Evolutionary conservation across 2,797 vertebrate species (phyloP), one percentile per base, ranked within the genome.

Genomic region (Lithobates pipiens): DNA sequence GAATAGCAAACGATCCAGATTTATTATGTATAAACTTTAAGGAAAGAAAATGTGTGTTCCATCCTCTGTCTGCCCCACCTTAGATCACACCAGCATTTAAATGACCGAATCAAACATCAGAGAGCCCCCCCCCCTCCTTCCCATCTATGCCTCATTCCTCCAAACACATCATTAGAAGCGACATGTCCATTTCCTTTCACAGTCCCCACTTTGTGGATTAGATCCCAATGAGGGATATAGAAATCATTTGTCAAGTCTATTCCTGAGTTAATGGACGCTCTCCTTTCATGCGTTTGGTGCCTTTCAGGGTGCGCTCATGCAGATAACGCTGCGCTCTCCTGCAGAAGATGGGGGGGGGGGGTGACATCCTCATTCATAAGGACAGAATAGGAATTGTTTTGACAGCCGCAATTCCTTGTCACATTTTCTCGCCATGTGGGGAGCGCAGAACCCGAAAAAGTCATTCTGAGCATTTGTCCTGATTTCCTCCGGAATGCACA

Each of bases 281-380:
- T 68, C 23, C 0, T 44, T 68, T 79, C 70, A 76, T 70, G 77
- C 27, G 0, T 68, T 32, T 77, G 5, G n/a, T 11, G 57, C 44
- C 67, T 32, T 82, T 71, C 10, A 29, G 42, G 73, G 83, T 50
- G 10, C 34, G 13, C 32, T 46, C 11, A 80, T 72, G 76, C 79
- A 69, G 80, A 84, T 74, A 89, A 88, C 32, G 84, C 80, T 21
- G 2, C 11, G 76, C 42, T 0, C 0, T 32, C 32, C 0, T 0
- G 61, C 8, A 74, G 44, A 46, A 10, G 44, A 39, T 39, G 74
- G 32, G 32, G 32, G 32, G 32, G 32, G 32, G 32, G 0, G 0
- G 44, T 79, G 68, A 86, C 85, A 86, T 83, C 80, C 75, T 68
- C 73, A 79, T 83, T 78, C 76, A 39, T 23, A 54, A 13, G 39